These are phyloP conservation scores for Stenotaenia linearis DNA, from an alignment of 2,888 invertebrate genomes.

Conservation along the genomic window DNA sequence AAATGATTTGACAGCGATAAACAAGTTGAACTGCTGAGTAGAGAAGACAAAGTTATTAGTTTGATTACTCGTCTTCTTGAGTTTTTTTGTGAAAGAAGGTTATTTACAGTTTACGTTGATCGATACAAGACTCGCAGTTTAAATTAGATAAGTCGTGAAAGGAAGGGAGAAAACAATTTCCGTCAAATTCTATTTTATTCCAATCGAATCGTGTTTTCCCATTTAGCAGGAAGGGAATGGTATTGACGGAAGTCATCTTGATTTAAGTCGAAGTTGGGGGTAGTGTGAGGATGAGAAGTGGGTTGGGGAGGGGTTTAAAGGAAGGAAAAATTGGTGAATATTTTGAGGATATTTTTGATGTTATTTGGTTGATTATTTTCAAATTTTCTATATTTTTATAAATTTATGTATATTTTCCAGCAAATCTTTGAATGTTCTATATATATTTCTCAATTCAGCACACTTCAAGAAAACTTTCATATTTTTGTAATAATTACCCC, in stretches of 20 bases:
- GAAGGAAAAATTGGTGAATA: background rate
- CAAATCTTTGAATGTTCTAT: no score
- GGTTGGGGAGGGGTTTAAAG: background rate
- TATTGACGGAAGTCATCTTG: no score
- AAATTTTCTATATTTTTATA: no score
- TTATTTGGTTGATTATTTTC: no score
- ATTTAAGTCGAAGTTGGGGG: background rate
- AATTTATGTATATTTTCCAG: no score
- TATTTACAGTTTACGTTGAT: background rate
- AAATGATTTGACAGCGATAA: no score
- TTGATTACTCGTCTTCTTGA: background rate
- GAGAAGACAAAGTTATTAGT: no score
- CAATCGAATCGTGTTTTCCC: conserved; percentile 3
- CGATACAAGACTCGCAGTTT: background rate
- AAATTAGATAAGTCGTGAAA: background rate
- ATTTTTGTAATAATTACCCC: no score
- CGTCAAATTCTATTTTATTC: conserved; percentile 19
- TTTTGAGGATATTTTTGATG: no score
- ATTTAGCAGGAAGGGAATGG: background rate
- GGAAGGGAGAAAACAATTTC: background rate
- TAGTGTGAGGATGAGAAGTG: background rate
- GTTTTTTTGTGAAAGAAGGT: background rate
- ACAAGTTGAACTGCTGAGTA: no score
- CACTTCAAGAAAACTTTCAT: no score
- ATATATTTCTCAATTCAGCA: no score